Conservation (phyloP, 1,140 invertebrate species). For the Papilio aristodemus region DNA sequence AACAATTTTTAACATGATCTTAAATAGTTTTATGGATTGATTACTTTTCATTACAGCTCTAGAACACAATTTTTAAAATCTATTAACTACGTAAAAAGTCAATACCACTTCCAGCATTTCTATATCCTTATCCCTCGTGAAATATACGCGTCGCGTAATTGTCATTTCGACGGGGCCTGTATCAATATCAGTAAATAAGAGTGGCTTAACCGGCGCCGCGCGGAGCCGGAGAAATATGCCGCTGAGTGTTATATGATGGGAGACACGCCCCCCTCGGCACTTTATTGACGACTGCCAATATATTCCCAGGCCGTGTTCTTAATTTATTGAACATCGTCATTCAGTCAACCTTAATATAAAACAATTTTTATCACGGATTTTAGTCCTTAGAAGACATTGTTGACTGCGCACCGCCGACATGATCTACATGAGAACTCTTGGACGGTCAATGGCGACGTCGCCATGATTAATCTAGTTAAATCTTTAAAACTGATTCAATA, state of each 20-base stretch:
- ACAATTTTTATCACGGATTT: not conserved
- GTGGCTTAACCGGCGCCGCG: slow-evolving; percentile 31
- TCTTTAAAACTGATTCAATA: too few relatives aligned
- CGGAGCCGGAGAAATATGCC: slow-evolving; percentile 29
- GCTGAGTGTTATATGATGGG: slow-evolving; percentile 29
- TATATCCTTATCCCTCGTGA: slow-evolving; percentile 32
- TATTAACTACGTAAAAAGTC: too few relatives aligned
- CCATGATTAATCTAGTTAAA: too few relatives aligned
- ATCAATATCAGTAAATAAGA: slow-evolving; percentile 64
- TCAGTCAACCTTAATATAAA: not conserved
- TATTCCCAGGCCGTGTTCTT: not conserved
- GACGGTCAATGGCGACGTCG: too few relatives aligned
- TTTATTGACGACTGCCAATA: slow-evolving; percentile 30
- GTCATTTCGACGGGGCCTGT: slow-evolving; percentile 52
- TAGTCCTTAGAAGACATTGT: too few relatives aligned
- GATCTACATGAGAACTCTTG: too few relatives aligned
- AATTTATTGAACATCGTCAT: slow-evolving; percentile 21
- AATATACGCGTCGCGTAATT: slow-evolving; percentile 50
- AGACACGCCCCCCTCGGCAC: not conserved
- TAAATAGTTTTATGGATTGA: too few relatives aligned
- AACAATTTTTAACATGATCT: too few relatives aligned
- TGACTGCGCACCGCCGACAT: too few relatives aligned
- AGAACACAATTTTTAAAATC: too few relatives aligned
- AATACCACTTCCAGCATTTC: slow-evolving; percentile 37
- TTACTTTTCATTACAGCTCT: too few relatives aligned